Evolutionary conservation across 2,113 vertebrate species (phyloP).

Genomic region (Corydoras sp.): DNA sequence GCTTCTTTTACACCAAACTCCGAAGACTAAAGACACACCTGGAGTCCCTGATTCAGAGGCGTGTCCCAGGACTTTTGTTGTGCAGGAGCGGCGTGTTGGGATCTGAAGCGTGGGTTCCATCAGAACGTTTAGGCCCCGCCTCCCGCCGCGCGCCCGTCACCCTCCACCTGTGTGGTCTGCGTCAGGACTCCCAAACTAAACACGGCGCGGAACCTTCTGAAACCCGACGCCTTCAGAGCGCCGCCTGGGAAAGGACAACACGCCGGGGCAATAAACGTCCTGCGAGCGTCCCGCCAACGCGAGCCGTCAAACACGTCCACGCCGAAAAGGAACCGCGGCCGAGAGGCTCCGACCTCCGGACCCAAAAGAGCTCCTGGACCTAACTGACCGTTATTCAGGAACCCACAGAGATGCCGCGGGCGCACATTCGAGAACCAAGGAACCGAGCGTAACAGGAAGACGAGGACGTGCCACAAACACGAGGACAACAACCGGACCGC

Average conservation of each 20-base stretch:
- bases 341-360: not conserved
- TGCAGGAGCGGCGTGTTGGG: constrained; percentile 32
- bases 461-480: too few relatives aligned
- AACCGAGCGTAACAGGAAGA: too few relatives aligned
- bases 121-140: constrained; percentile 40
- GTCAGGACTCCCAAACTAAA: constrained; percentile 45
- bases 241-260: too few relatives aligned
- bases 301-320: not conserved
- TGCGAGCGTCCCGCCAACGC: not conserved
- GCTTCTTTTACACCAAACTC: too few relatives aligned
- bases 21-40: too few relatives aligned
- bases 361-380: not conserved
- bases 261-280: not conserved
- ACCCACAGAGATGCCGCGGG: too few relatives aligned
- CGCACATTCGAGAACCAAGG: too few relatives aligned
- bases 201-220: constrained; percentile 17
- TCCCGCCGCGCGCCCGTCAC: constrained; percentile 61
- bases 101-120: too few relatives aligned
- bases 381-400: too few relatives aligned
- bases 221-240: constrained; percentile 3
- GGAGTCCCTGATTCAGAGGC: too few relatives aligned
- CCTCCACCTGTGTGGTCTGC: constrained; percentile 67
- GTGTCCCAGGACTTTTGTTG: too few relatives aligned
- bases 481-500: too few relatives aligned
- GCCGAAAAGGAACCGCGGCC: not conserved